A percentile compares a stretch with the other conserved stretches of the same genome.
These are phyloP conservation scores for Pituophis catenifer DNA, from an alignment of 2,113 vertebrate genomes.

Conservation along the genomic window DNA sequence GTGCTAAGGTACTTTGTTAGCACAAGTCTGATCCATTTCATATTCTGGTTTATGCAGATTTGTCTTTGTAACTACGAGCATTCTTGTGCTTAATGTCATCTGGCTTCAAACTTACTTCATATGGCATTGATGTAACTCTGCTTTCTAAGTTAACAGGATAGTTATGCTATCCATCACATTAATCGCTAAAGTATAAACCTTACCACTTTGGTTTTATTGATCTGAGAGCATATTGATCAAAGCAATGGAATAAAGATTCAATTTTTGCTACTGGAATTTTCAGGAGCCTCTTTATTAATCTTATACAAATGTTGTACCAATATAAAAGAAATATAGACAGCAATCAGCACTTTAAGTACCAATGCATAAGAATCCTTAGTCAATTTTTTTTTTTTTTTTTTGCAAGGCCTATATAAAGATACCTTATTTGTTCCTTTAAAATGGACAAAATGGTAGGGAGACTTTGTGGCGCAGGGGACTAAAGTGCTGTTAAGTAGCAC, in stretches of 20 bases:
- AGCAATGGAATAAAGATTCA: not conserved
- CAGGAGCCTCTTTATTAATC: not conserved
- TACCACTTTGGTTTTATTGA: not conserved
- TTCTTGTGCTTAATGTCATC: not conserved
- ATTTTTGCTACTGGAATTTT: not conserved
- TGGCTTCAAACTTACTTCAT: not conserved
- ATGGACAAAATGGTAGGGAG: not conserved
- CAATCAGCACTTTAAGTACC: not conserved
- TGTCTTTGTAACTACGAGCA: not conserved
- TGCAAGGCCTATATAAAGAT: not conserved
- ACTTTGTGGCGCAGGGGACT: no score
- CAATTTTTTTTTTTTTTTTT: not conserved
- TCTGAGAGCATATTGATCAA: not conserved
- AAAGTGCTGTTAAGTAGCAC: no score
- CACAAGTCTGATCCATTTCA: not conserved
- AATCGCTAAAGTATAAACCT: not conserved
- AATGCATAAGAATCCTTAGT: not conserved
- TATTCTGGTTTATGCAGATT: not conserved
- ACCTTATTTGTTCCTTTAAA: not conserved
- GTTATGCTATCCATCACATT: not conserved
- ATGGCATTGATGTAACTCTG: no score
- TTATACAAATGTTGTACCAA: not conserved
- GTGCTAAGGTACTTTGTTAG: not conserved
- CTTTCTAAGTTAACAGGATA: not conserved
- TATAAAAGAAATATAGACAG: not conserved